Conservation (phyloP, 2,113 vertebrate species). For the Garra rufa region DNA sequence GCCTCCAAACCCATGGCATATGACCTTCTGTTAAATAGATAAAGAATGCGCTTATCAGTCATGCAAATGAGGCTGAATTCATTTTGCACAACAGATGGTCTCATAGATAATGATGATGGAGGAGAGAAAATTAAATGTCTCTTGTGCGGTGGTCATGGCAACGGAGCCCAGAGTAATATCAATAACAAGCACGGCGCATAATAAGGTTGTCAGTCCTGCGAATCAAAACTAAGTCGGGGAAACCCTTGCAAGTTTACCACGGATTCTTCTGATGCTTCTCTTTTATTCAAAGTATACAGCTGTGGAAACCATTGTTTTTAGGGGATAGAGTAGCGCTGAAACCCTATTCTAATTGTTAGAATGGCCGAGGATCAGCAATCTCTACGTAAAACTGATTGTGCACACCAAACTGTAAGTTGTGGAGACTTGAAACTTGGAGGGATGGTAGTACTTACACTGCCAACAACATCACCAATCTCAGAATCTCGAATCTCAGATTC, state of each 20-base stretch:
- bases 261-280: not conserved
- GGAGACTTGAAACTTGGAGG: too few relatives aligned
- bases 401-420: too few relatives aligned
- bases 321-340: too few relatives aligned
- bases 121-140: slow-evolving; percentile 99
- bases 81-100: slow-evolving; percentile 99
- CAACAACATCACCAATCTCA: too few relatives aligned
- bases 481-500: too few relatives aligned
- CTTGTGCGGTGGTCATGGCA: slow-evolving; percentile 99
- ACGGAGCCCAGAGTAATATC: slow-evolving; percentile 98
- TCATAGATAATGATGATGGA: slow-evolving; percentile 99
- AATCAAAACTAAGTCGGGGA: slow-evolving; percentile 87
- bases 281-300: not conserved
- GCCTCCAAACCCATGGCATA: slow-evolving; percentile 98
- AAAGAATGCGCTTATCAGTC: slow-evolving; percentile 99
- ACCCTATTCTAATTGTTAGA: too few relatives aligned
- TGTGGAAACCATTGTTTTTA: not conserved
- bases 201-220: slow-evolving; percentile 99
- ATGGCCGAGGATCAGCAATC: too few relatives aligned
- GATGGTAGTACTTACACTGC: too few relatives aligned
- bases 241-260: slow-evolving; percentile 73
- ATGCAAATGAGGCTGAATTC: slow-evolving; percentile 99
- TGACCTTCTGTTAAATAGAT: slow-evolving; percentile 99
- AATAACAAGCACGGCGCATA: slow-evolving; percentile 99
- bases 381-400: too few relatives aligned